A percentile compares a stretch with the other conserved stretches of the same genome.
These are phyloP conservation scores for Apaloderma vittatum DNA, from an alignment of 2,113 vertebrate genomes.

Conservation along the genomic window DNA sequence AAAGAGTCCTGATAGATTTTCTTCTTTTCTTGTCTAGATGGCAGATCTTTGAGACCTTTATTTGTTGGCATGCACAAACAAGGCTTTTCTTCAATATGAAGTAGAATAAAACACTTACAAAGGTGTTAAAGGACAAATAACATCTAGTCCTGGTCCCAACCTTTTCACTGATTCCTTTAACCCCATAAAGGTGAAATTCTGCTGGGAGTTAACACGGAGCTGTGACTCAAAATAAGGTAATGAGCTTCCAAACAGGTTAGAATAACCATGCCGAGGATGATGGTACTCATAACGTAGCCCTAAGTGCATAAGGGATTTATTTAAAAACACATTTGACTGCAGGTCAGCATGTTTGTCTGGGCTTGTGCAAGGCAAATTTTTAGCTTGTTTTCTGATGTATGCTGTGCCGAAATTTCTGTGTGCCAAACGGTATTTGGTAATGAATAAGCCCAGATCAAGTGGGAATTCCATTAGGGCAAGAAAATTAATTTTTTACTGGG, in stretches of 20 bases:
- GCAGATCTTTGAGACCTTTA: background rate
- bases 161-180: background rate
- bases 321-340: background rate
- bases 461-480: constrained; percentile 11
- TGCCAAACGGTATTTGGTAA: background rate
- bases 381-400: background rate
- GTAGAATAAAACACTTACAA: background rate
- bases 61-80: background rate
- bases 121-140: constrained; percentile 9
- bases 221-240: background rate
- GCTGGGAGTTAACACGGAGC: background rate
- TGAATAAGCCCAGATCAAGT: background rate
- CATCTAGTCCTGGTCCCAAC: background rate
- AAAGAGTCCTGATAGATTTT: background rate
- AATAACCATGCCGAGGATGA: background rate
- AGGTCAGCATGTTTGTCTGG: background rate
- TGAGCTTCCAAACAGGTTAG: background rate
- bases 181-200: background rate
- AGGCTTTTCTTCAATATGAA: constrained; percentile 15
- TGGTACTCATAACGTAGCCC: background rate
- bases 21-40: background rate
- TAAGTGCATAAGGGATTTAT: background rate
- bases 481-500: constrained; percentile 57
- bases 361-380: background rate
- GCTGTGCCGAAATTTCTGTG: background rate